These are phyloP conservation scores for Cheiracanthium punctorium DNA, from an alignment of 2,888 invertebrate species.

Conservation along the genomic window DNA sequence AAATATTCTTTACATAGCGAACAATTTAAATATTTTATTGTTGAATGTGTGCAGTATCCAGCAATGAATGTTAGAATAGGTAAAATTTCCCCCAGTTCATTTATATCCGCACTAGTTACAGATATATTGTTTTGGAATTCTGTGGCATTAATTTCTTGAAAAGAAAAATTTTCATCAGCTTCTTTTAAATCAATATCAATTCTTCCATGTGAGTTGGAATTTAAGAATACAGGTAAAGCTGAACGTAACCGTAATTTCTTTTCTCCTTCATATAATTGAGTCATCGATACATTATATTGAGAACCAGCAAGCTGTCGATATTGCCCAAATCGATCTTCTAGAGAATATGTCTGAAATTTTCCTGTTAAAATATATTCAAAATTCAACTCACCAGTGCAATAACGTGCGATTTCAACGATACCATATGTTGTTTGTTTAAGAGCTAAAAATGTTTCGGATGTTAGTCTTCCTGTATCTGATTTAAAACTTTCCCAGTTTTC, in stretches of 20 bases:
- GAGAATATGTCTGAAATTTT: not conserved
- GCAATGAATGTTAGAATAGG: not conserved
- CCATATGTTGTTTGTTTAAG: not conserved
- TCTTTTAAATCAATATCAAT: not conserved
- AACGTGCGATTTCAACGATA: not conserved
- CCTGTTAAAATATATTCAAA: not conserved
- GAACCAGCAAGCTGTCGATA: conserved; percentile 18
- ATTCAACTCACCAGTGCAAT: not conserved
- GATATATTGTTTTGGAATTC: not conserved
- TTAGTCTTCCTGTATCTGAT: not conserved
- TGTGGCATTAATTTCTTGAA: not conserved
- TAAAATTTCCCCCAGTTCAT: not conserved
- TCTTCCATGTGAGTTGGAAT: not conserved
- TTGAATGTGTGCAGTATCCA: not conserved
- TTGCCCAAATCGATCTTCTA: conserved; percentile 12
- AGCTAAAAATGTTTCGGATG: not conserved
- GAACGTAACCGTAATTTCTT: conserved; percentile 21
- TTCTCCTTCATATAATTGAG: conserved; percentile 9
- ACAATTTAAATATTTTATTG: not conserved
- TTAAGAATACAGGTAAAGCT: not conserved
- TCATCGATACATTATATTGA: conserved; percentile 19
- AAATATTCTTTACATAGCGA: not conserved
- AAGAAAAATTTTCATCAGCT: not conserved
- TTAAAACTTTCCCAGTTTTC: not conserved
- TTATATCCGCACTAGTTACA: not conserved